phyloP scores from a whole-genome alignment of 2,797 vertebrate species.

The Hirundo rustica region DNA sequence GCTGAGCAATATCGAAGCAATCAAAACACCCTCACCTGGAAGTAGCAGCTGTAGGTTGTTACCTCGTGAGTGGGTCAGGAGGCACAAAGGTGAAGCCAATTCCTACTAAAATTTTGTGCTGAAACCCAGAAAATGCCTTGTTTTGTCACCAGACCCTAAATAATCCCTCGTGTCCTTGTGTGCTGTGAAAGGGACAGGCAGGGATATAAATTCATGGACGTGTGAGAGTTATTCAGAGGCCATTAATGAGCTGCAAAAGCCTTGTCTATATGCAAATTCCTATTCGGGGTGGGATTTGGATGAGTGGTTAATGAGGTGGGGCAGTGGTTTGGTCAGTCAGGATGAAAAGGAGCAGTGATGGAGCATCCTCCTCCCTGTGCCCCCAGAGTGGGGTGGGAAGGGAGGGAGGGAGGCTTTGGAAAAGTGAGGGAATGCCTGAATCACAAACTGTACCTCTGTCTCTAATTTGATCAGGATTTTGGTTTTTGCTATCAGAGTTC shows the following conservation, averaged over 20 bases:
- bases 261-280: slow-evolving; percentile 5
- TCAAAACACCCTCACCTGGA: background rate
- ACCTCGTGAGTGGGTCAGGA: background rate
- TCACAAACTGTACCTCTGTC: background rate
- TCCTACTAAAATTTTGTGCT: background rate
- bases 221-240: background rate
- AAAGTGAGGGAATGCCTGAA: background rate
- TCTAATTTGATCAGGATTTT: background rate
- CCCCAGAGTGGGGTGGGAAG: rapidly evolving
- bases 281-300: background rate
- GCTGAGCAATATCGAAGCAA: background rate
- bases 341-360: background rate
- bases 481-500: background rate
- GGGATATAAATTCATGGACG: background rate
- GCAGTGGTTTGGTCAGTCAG: background rate
- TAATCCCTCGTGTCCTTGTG: background rate
- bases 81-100: background rate
- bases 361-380: background rate
- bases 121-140: background rate
- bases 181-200: background rate
- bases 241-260: slow-evolving; percentile 25
- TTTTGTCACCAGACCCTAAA: background rate
- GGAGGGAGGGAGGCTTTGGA: background rate
- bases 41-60: background rate
- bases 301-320: slow-evolving; percentile 9